Evolutionary conservation across 2,113 vertebrate genomes (phyloP).

Genomic region (Collichthys lucidus): DNA sequence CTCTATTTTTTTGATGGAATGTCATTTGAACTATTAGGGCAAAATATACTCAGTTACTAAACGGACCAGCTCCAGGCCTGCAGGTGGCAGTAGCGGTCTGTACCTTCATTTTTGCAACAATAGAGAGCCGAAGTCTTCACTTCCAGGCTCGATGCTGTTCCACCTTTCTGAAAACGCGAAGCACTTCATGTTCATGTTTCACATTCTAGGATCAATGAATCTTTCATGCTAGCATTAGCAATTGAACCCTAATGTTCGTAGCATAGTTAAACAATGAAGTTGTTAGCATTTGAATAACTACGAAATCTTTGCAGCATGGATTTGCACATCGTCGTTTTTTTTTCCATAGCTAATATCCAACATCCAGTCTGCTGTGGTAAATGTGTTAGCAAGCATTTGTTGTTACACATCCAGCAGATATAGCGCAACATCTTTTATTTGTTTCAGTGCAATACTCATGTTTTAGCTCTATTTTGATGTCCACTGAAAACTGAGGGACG

Average conservation of each 20-base stretch:
- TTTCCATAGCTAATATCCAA: no score
- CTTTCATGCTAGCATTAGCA: neutral
- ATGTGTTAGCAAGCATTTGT: neutral
- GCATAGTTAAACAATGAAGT: neutral
- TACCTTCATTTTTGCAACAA: neutral
- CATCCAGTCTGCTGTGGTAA: neutral
- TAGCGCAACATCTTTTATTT: neutral
- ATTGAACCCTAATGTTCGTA: neutral
- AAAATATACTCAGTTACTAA: constrained; percentile 2
- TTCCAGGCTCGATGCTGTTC: neutral
- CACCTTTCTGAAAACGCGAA: neutral
- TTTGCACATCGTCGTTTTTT: no score
- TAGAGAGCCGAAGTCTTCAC: constrained; percentile 8
- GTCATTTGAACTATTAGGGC: constrained; percentile 18
- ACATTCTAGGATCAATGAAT: neutral
- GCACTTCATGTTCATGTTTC: neutral
- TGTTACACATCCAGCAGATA: neutral
- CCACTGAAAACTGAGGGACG: neutral
- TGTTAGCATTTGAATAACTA: no score
- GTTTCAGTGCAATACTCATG: neutral
- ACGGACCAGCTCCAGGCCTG: constrained; percentile 9
- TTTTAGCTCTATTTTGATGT: neutral
- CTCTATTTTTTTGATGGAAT: constrained; percentile 8
- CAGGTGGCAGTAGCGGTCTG: neutral
- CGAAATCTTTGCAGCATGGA: no score